Percentiles rank a stretch among this genome's conserved stretches.
Conservation (phyloP, 2,888 invertebrate species). For the Bugulina stolonifera region DNA sequence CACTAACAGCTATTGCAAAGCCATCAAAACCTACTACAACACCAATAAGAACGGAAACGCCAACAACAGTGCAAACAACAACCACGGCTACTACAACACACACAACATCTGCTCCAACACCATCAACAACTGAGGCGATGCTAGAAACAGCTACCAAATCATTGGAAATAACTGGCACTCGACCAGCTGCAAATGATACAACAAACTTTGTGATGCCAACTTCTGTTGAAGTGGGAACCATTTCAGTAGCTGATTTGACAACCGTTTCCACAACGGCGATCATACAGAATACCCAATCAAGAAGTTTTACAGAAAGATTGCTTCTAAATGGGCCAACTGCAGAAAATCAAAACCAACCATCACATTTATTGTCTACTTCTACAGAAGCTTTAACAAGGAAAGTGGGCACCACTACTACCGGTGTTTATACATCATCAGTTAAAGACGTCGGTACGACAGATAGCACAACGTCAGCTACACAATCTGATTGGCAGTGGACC, state of each 20-base stretch:
- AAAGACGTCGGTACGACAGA: neutral
- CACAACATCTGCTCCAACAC: neutral
- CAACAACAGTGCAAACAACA: neutral
- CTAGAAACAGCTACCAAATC: neutral
- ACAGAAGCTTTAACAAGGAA: neutral
- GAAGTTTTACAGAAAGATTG: too few species aligned
- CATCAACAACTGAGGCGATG: neutral
- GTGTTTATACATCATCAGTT: neutral
- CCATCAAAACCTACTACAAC: neutral
- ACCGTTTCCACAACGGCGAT: neutral
- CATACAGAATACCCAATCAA: too few species aligned
- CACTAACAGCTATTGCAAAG: neutral
- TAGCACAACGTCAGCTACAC: neutral
- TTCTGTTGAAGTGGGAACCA: neutral
- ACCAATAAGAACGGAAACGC: neutral
- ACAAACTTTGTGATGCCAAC: neutral
- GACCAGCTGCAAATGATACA: too few species aligned
- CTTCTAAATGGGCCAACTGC: neutral
- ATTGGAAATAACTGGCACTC: too few species aligned
- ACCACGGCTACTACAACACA: neutral
- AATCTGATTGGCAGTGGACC: neutral
- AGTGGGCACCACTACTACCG: neutral
- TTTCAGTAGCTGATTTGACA: neutral
- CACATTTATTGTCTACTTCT: neutral
- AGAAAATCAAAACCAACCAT: neutral